These are phyloP conservation scores for Caretta caretta DNA, from an alignment of 2,113 vertebrate genomes.

Conservation along the genomic window DNA sequence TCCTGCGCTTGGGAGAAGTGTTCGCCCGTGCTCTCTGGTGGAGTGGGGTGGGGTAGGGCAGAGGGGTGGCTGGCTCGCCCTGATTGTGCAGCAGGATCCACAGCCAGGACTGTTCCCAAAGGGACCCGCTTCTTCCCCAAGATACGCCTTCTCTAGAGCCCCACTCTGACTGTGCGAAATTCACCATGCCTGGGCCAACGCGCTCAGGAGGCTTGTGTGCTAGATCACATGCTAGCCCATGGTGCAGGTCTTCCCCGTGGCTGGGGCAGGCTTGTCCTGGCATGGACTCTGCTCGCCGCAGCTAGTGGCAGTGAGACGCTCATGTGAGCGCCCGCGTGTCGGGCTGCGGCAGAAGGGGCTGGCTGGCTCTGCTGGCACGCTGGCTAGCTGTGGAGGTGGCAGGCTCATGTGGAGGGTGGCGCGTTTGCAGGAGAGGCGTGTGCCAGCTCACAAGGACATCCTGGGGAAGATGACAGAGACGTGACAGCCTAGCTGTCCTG, in stretches of 20 bases:
- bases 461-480: background rate
- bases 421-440: background rate
- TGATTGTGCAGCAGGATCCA: too few species aligned
- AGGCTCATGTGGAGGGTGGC: background rate
- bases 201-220: background rate
- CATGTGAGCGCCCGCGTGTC: background rate
- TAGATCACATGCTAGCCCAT: background rate
- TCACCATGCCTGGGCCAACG: too few species aligned
- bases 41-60: too few species aligned
- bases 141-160: background rate
- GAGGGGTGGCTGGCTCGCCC: too few species aligned
- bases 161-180: background rate
- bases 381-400: background rate
- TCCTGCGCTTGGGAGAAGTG: too few species aligned
- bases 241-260: background rate
- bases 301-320: background rate
- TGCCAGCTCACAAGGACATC: background rate
- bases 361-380: background rate
- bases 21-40: too few species aligned
- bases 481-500: background rate
- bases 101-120: too few species aligned
- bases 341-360: background rate
- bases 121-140: background rate
- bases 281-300: background rate
- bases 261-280: background rate